phyloP scores from a whole-genome alignment of 2,113 vertebrate species.

The Archilochus colubris region DNA sequence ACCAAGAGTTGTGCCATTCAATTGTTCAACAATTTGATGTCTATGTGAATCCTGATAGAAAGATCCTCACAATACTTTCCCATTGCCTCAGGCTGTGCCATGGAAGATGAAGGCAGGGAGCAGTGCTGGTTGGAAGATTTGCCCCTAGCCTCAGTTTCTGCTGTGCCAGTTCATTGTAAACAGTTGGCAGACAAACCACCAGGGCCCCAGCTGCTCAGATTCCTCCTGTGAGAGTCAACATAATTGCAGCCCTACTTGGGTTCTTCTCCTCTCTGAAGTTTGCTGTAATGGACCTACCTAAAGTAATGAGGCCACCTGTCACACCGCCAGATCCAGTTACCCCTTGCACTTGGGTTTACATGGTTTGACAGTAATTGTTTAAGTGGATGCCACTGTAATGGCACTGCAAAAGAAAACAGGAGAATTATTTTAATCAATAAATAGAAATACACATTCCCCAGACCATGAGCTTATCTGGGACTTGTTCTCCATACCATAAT shows the following conservation, averaged over 20 bases:
- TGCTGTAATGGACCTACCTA: conserved; percentile 17
- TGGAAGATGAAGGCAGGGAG: accelerated
- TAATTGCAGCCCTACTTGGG: neutral
- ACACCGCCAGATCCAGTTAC: neutral
- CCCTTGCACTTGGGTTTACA: neutral
- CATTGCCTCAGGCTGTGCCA: neutral
- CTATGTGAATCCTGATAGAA: neutral
- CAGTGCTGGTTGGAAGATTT: neutral
- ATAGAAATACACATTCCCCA: neutral
- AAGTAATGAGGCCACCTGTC: conserved; percentile 38
- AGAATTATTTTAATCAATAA: conserved; percentile 19
- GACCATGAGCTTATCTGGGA: neutral
- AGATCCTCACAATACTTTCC: neutral
- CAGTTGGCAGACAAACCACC: neutral
- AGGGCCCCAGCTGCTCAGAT: conserved; percentile 15
- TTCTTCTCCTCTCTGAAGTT: neutral
- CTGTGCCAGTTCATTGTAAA: neutral
- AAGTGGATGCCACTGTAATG: neutral
- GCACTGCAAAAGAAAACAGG: neutral
- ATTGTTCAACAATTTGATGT: neutral
- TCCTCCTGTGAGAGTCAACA: neutral
- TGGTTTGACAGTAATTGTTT: conserved; percentile 36
- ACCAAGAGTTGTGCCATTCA: neutral
- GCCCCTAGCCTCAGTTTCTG: neutral
- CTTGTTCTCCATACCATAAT: neutral